Conservation (phyloP, 1,140 invertebrate species). For the Neuroterus valhalla region DNA sequence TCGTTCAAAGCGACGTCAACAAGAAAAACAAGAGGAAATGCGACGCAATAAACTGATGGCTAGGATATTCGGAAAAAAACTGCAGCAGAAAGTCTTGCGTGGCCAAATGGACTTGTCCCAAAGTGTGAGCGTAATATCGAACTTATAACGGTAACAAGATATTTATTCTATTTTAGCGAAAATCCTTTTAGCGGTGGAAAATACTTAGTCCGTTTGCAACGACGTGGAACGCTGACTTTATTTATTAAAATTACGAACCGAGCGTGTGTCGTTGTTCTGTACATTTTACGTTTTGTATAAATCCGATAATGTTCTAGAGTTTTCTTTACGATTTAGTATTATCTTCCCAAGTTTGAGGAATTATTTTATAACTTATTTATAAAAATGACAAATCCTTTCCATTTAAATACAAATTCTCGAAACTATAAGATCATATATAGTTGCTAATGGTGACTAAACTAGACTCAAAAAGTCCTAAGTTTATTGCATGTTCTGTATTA, state of each 20-base stretch:
- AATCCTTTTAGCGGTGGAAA: conserved; percentile 66
- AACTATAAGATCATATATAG: conserved; percentile 21
- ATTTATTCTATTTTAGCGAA: conserved; percentile 77
- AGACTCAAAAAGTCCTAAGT: conserved; percentile 14
- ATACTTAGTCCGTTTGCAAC: conserved; percentile 18
- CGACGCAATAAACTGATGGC: conserved; percentile 77
- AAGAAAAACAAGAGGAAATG: conserved; percentile 73
- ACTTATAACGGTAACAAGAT: conserved; percentile 69
- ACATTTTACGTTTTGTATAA: conserved; percentile 32
- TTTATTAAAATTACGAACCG: conserved; percentile 27
- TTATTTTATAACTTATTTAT: conserved; percentile 41
- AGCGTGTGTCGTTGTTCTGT: neutral
- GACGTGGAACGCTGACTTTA: conserved; percentile 31
- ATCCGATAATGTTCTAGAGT: conserved; percentile 28
- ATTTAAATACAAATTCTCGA: neutral
- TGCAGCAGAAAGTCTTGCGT: conserved; percentile 74
- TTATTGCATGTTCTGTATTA: conserved; percentile 1
- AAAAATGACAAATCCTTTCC: conserved; percentile 35
- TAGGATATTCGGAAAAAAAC: conserved; percentile 76
- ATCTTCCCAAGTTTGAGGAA: conserved; percentile 16
- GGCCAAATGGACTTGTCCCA: conserved; percentile 75
- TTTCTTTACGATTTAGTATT: conserved; percentile 31
- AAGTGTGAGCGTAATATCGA: conserved; percentile 74
- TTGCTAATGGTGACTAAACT: conserved; percentile 25
- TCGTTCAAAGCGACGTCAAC: conserved; percentile 68